A percentile compares a stretch with the other conserved stretches of the same genome.
phyloP scores from a whole-genome alignment of 2,113 vertebrate genomes.

The Ranitomeya variabilis region DNA sequence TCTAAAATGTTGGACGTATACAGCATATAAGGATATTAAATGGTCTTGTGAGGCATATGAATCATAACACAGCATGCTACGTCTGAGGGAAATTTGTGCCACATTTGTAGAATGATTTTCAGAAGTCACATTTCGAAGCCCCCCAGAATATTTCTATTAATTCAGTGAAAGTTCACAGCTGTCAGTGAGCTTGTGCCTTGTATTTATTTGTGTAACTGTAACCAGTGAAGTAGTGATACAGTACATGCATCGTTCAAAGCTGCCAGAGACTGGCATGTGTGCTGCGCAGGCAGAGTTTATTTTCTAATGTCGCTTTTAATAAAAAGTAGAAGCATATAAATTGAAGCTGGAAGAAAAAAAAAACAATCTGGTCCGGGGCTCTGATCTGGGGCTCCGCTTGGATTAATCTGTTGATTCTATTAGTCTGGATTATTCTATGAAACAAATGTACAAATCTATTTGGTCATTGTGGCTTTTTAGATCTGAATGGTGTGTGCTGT shows the following conservation, averaged over 20 bases:
- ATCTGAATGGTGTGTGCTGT: not conserved
- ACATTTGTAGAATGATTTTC: not conserved
- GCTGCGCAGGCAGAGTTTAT: not conserved
- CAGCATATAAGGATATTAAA: no score
- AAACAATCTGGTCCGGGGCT: not conserved
- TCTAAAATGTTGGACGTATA: not conserved
- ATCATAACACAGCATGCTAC: no score
- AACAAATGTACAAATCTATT: not conserved
- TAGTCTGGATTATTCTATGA: slow-evolving; percentile 4
- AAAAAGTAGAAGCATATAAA: not conserved
- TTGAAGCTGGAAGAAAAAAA: not conserved
- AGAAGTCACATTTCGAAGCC: not conserved
- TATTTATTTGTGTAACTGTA: not conserved
- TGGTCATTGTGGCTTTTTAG: not conserved
- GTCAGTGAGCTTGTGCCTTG: not conserved
- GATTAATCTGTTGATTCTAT: not conserved
- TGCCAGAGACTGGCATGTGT: not conserved
- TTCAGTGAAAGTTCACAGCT: not conserved
- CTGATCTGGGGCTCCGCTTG: not conserved
- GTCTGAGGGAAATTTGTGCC: not conserved
- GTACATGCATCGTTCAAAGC: not conserved
- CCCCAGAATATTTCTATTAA: not conserved
- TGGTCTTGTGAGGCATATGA: no score
- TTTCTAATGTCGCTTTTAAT: slow-evolving; percentile 5
- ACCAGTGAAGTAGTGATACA: not conserved